phyloP scores from a whole-genome alignment of 2,113 vertebrate genomes.

The Alethe diademata region DNA sequence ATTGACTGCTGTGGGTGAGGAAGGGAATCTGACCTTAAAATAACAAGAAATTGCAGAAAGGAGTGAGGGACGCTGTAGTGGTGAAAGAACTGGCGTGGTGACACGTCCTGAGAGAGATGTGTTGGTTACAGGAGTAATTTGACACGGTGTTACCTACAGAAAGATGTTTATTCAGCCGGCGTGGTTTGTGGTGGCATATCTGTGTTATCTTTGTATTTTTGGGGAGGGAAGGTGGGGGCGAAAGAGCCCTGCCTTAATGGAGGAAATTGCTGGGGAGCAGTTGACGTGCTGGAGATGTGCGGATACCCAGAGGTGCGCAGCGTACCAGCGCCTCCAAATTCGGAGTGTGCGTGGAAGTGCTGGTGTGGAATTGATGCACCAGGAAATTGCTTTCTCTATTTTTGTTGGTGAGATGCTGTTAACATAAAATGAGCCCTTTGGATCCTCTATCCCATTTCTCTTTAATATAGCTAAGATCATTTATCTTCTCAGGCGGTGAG shows the following conservation, averaged over 20 bases:
- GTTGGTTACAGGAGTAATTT: neutral
- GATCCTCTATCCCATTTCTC: neutral
- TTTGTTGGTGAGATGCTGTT: constrained; percentile 10
- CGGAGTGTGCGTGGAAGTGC: neutral
- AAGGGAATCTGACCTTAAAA: neutral
- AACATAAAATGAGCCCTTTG: neutral
- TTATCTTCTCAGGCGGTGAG: neutral
- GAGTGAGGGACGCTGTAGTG: neutral
- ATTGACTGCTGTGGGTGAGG: fast-evolving
- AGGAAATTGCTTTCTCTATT: constrained; percentile 34
- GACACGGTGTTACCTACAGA: neutral
- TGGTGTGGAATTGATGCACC: neutral
- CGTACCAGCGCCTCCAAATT: neutral
- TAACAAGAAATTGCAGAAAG: neutral
- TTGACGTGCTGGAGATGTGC: neutral
- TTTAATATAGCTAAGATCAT: constrained; percentile 26
- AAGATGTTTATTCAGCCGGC: neutral
- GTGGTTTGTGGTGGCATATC: neutral
- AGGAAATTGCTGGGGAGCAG: neutral
- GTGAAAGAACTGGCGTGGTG: neutral
- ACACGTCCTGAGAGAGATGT: neutral
- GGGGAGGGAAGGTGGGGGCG: fast-evolving
- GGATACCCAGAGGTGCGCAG: neutral
- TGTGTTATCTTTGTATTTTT: neutral
- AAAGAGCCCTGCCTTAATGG: neutral